Percentiles rank a stretch among this genome's conserved stretches.
Evolutionary conservation across 1,140 invertebrate genomes (phyloP).

Genomic region (Cheumatopsyche charites): DNA sequence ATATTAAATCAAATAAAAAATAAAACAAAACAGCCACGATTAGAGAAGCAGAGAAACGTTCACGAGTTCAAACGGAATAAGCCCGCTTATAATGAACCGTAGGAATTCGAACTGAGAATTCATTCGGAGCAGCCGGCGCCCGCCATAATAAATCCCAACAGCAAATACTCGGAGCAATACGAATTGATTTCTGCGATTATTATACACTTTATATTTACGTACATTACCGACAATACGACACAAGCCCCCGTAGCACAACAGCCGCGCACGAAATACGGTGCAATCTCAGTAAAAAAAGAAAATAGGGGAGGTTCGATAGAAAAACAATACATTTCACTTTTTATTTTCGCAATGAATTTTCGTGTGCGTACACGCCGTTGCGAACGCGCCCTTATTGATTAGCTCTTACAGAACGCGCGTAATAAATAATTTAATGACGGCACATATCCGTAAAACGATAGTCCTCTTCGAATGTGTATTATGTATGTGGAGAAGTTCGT

Average conservation of each 20-base stretch:
- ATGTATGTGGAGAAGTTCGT: too few species aligned
- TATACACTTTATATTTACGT: too few species aligned
- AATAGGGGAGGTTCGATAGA: too few species aligned
- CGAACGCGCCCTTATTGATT: too few species aligned
- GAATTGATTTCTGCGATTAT: constrained; percentile 18
- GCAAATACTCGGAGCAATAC: constrained; percentile 4
- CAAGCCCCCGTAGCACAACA: too few species aligned
- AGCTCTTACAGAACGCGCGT: neutral
- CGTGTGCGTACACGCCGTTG: too few species aligned
- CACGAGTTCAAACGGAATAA: neutral
- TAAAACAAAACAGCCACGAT: neutral
- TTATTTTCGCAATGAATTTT: too few species aligned
- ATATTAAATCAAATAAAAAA: neutral
- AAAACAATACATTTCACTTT: too few species aligned
- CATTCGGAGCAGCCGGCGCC: constrained; percentile 19
- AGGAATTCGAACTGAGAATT: constrained; percentile 17
- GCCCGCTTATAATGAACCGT: constrained; percentile 8
- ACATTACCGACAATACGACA: too few species aligned
- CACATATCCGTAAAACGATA: constrained; percentile 6
- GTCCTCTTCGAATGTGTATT: neutral
- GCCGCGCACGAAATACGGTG: too few species aligned
- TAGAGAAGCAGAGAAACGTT: neutral
- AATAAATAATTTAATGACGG: constrained; percentile 26
- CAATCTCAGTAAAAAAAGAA: too few species aligned
- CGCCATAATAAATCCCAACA: neutral